phyloP scores from a whole-genome alignment of 2,888 invertebrate genomes.

The Idaea aversata region DNA sequence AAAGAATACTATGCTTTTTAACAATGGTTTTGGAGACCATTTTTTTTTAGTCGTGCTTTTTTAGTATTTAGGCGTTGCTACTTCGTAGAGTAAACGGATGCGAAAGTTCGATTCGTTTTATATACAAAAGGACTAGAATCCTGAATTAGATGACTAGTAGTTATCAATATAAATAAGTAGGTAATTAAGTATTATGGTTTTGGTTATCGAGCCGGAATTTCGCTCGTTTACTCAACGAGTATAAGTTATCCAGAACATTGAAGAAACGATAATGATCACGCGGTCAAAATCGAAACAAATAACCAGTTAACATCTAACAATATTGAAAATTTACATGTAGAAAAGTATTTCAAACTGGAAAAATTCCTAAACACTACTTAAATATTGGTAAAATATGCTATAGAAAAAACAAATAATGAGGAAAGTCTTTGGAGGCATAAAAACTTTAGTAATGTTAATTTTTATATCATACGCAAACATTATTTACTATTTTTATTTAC shows the following conservation, averaged over 20 bases:
- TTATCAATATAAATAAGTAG: constrained; percentile 7
- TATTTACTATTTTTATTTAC: constrained; percentile 27
- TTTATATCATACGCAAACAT: constrained; percentile 28
- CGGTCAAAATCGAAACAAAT: constrained; percentile 21
- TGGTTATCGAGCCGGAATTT: constrained; percentile 16
- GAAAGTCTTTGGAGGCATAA: constrained; percentile 21
- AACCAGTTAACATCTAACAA: constrained; percentile 8
- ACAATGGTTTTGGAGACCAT: not conserved
- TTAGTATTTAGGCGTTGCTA: constrained; percentile 15
- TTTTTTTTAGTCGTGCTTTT: constrained; percentile 5
- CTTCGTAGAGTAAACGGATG: constrained; percentile 19
- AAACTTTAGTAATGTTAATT: constrained; percentile 23
- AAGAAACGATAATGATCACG: constrained; percentile 39
- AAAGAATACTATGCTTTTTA: not conserved
- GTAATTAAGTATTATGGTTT: constrained; percentile 2
- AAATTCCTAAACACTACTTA: constrained; percentile 21
- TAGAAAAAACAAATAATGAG: constrained; percentile 19
- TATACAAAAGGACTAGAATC: constrained; percentile 4
- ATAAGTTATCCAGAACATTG: constrained; percentile 81
- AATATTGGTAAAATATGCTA: constrained; percentile 18
- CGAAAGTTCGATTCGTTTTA: constrained; percentile 15
- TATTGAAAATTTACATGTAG: constrained; percentile 10
- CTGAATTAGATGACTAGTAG: not conserved
- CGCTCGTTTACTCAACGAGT: constrained; percentile 46
- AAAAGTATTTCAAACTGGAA: constrained; percentile 26